A percentile compares a stretch with the other conserved stretches of the same genome.
Conservation (phyloP, 2,888 invertebrate genomes). For the Osmoderma eremita region DNA sequence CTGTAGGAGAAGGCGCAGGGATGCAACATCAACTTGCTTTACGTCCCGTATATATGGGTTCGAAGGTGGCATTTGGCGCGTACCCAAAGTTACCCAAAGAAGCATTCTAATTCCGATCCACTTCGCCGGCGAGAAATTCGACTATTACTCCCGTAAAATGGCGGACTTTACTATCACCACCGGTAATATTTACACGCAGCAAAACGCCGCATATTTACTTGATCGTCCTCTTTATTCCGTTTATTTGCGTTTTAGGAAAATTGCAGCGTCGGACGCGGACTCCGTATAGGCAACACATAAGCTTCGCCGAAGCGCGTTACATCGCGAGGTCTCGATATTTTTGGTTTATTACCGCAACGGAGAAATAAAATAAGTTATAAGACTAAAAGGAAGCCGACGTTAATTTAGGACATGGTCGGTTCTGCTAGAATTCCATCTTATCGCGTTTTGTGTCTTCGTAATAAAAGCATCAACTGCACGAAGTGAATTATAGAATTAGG, state of each 20-base stretch:
- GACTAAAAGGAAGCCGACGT: conserved; percentile 12
- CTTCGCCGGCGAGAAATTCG: conserved; percentile 43
- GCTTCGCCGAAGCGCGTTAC: conserved; percentile 8
- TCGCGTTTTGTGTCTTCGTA: too few species aligned
- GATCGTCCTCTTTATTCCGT: conserved; percentile 25
- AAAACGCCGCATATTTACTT: conserved; percentile 27
- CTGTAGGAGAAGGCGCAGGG: not conserved
- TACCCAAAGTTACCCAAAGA: conserved; percentile 43
- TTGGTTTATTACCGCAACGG: conserved; percentile 15
- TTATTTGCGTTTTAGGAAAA: conserved; percentile 26
- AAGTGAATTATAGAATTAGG: too few species aligned
- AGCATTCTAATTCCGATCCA: conserved; percentile 39
- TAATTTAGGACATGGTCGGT: conserved; percentile 7
- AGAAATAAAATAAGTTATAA: conserved; percentile 22
- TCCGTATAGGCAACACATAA: not conserved
- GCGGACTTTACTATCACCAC: conserved; percentile 40
- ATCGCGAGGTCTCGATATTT: not conserved
- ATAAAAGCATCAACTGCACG: too few species aligned
- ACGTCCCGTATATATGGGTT: conserved; percentile 46
- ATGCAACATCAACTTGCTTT: conserved; percentile 38
- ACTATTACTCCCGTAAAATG: conserved; percentile 45
- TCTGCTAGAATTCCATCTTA: too few species aligned
- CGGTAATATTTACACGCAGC: conserved; percentile 34
- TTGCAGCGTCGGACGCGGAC: conserved; percentile 7
- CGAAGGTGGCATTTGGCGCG: conserved; percentile 48